Base-by-base conservation (phyloP, 2,888 invertebrate species). In the Hermaeophaga mercurialis region DNA sequence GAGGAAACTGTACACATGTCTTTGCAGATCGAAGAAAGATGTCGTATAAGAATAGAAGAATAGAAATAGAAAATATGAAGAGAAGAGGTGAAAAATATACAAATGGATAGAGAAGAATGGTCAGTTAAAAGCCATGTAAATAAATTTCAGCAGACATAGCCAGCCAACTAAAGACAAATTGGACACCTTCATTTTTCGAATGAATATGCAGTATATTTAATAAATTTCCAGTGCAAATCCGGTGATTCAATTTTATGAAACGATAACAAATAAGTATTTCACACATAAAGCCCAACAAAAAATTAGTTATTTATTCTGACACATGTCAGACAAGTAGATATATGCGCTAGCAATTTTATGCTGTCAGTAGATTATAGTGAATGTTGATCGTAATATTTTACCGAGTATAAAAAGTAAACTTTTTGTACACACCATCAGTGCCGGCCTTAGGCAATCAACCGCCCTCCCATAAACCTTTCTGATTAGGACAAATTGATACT, bases 321-420 rank as follows among this genome's bases (percentile, higher is more conserved):
- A 59, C 54, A 54, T 49, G 56, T 59, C 59, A 54, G 54, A 54
- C 39, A 50, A 49, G 49, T 54, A 56, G 59, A 59, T 54, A 56
- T 50, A 56, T 56, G 39, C 56, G 49, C 59, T 56, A 54, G 56
- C 59, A 56, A 56, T 59, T 59, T 56, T 59, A 56, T 54, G 61
- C 60, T 60, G 60, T 60, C 57, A 60, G 54, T 60, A 55, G 56
- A 60, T 60, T 60, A 57, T 24, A 54, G 60, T 57, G 58, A 61
- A 57, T 55, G 61, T 61, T 61, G 53, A 61, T 54, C 58, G 61
- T 58, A 53, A 61, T 55, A 58, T 49, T 55, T 58, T 58, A 47
- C 54, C 55, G 45, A 44, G 49, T 50, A 54, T 57, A 58, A 61
- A 55, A 61, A 49, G 22, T 48, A 46, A 39, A 43, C 24, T 59